Conservation (phyloP, 2,113 vertebrate genomes). For the Deroptyus accipitrinus region DNA sequence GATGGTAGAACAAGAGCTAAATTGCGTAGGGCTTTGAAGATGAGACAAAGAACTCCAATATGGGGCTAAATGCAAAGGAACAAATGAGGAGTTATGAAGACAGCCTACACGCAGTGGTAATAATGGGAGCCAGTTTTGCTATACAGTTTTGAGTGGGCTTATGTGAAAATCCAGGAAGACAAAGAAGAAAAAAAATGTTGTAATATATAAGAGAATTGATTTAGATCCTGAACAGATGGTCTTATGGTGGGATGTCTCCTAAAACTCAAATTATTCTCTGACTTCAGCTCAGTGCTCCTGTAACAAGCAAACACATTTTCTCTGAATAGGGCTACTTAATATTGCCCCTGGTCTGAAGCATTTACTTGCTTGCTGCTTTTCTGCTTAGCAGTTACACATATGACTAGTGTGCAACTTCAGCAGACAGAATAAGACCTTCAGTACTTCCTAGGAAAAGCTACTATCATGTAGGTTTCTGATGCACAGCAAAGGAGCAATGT, state of each 20-base stretch:
- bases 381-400: not conserved
- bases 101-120: not conserved
- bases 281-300: not conserved
- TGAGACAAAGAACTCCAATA: not conserved
- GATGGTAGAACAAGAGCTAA: not conserved
- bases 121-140: not conserved
- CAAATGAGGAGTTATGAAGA: not conserved
- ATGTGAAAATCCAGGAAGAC: not conserved
- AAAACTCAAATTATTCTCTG: not conserved
- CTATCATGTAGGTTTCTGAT: not conserved
- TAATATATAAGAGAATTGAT: not conserved
- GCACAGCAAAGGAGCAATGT: fast-evolving
- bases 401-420: not conserved
- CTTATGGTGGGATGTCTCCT: not conserved
- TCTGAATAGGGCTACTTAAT: not conserved
- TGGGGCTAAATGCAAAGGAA: not conserved
- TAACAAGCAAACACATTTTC: conserved; percentile 10
- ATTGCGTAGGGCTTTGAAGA: not conserved
- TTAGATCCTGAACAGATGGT: conserved; percentile 1
- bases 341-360: not conserved
- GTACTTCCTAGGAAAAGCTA: not conserved
- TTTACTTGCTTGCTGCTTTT: not conserved
- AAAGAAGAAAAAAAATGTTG: not conserved
- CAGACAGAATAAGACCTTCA: not conserved
- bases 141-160: not conserved